Base-by-base conservation (phyloP, 2,113 vertebrate genomes). In the Centropristis striata region DNA sequence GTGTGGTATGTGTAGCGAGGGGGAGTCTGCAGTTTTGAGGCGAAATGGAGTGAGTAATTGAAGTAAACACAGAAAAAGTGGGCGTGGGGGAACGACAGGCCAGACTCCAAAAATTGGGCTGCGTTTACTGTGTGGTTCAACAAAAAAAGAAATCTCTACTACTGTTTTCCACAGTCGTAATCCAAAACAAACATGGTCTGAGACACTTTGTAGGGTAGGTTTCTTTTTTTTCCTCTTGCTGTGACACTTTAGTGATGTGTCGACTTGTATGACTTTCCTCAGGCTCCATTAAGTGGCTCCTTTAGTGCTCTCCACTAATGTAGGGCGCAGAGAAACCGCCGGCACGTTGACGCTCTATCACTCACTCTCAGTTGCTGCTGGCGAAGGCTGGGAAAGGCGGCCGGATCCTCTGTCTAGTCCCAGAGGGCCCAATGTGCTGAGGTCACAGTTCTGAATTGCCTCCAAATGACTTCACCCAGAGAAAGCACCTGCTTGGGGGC, bases 391-490 rank as follows among this genome's bases (percentile, higher is more conserved):
- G 74, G 85, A 89, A 92, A 92, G 88, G 88, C 89, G 58, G 87
- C 76, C 55, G 80, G 83, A 93, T 94, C 78, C 84, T 84, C 88
- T 92, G 78, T 88, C 82, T 90, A 59, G 68, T 90, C 92, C 91
- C 90, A 86, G 80, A 90, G 90, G 92, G 87, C 87, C 75, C 72
- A 85, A 83, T 90, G 85, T 92, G 91, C 90, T 92, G 93, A 95
- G 93, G 92, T 94, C 93, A 95, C 91, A 87, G 80, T 92, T 93
- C 87, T 90, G 91, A 93, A 93, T 92, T 85, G 88, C 92, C 92
- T 94, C 86, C 83, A 90, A 94, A 94, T 93, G 90, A 94, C 90
- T 94, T 93, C 91, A 93, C 90, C 89, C 89, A 73, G 73, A 89
- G 91, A 93, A 92, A 93, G 88, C 94, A 94, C 93, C 93, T 95